Percentiles rank a stretch among this genome's conserved stretches.
Conservation (phyloP, 1,140 invertebrate genomes). For the Homalodisca vitripennis region DNA sequence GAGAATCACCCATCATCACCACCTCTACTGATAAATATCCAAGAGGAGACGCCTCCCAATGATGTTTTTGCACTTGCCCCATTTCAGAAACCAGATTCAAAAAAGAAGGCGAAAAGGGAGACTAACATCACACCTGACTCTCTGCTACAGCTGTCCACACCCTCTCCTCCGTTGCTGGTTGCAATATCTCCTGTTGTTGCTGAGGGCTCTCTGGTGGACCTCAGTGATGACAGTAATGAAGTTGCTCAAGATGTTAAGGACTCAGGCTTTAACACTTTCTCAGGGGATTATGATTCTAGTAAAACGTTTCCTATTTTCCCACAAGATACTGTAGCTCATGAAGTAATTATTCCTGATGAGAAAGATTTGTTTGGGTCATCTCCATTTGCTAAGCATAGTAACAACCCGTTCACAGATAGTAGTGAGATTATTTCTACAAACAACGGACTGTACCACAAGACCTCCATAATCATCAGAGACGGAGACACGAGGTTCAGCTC, state of each 20-base stretch:
- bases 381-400: conserved; percentile 47
- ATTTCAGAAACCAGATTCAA: conserved; percentile 57
- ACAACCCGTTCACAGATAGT: conserved; percentile 26
- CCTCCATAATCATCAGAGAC: conserved; percentile 28
- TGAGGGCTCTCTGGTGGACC: conserved; percentile 35
- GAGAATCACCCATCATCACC: conserved; percentile 51
- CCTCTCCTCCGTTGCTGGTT: conserved; percentile 29
- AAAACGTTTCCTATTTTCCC: conserved; percentile 18
- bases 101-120: conserved; percentile 42
- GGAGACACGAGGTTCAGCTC: conserved; percentile 34
- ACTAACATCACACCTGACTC: conserved; percentile 40
- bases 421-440: conserved; percentile 22
- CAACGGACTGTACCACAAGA: conserved; percentile 27
- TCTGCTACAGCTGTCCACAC: conserved; percentile 34
- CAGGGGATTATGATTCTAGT: conserved; percentile 18
- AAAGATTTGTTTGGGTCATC: conserved; percentile 58
- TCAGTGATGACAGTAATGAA: conserved; percentile 26
- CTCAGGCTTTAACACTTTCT: conserved; percentile 23
- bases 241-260: conserved; percentile 8
- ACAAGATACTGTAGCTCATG: not conserved
- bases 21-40: conserved; percentile 43
- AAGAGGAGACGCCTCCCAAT: conserved; percentile 39
- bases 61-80: conserved; percentile 77
- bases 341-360: conserved; percentile 25
- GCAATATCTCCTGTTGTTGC: conserved; percentile 33